Conservation (phyloP, 1,140 invertebrate genomes). For the Drosophila bipectinata region DNA sequence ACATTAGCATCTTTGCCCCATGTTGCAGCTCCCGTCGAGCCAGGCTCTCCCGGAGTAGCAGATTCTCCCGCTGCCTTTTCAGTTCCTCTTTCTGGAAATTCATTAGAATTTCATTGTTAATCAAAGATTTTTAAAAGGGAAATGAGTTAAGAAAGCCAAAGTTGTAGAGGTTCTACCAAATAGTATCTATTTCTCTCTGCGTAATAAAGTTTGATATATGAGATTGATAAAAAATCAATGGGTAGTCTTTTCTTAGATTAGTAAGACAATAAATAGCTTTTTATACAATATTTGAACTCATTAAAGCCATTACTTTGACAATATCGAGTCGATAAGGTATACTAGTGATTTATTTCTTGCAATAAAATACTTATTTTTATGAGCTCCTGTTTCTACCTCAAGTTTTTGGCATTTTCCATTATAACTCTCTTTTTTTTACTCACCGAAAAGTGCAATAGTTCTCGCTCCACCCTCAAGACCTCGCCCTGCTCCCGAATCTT, state of each 20-base stretch:
- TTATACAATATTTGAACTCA: background rate
- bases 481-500: slow-evolving; percentile 87
- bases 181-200: no score
- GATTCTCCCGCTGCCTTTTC: slow-evolving; percentile 89
- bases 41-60: slow-evolving; percentile 87
- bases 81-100: slow-evolving; percentile 88
- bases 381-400: background rate
- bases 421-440: slow-evolving; percentile 7
- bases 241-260: background rate
- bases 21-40: slow-evolving; percentile 84
- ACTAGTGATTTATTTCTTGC: background rate
- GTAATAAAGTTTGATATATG: no score
- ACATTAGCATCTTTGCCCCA: slow-evolving; percentile 83
- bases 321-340: no score
- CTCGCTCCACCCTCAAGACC: slow-evolving; percentile 90
- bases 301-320: no score
- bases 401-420: no score
- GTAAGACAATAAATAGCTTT: background rate
- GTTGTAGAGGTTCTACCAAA: no score
- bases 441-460: slow-evolving; percentile 87
- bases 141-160: no score
- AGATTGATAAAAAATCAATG: background rate
- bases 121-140: no score
- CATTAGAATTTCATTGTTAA: background rate
- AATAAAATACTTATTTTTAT: background rate